Conservation (phyloP, 2,888 invertebrate species). For the Phortica magna region DNA sequence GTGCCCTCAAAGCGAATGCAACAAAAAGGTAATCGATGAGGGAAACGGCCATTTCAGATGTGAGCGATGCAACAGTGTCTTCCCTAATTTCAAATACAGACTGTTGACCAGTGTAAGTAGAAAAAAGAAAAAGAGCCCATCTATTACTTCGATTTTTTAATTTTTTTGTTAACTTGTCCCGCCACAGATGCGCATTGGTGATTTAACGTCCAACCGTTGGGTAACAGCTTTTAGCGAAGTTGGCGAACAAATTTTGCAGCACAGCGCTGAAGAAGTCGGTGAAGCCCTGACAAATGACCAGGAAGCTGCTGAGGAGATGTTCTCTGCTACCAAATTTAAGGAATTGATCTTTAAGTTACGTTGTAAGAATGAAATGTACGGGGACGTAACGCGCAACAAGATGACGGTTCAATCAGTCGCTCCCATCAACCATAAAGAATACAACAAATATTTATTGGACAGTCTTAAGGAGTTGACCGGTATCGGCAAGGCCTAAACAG, state of each 20-base stretch:
- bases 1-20: constrained; percentile 92
- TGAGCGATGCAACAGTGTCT: constrained; percentile 95
- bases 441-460: constrained; percentile 84
- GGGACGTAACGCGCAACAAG: constrained; percentile 83
- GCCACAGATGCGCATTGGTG: constrained; percentile 88
- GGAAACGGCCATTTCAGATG: constrained; percentile 93
- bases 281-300: constrained; percentile 84
- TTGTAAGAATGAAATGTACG: constrained; percentile 93
- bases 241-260: constrained; percentile 87
- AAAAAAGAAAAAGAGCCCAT: too few species aligned
- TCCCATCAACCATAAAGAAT: constrained; percentile 87
- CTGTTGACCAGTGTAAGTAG: constrained; percentile 87
- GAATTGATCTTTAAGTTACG: constrained; percentile 90
- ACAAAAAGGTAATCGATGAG: constrained; percentile 95
- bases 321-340: constrained; percentile 88
- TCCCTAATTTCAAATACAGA: constrained; percentile 91
- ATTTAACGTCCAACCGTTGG: constrained; percentile 93
- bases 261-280: constrained; percentile 87
- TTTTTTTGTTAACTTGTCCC: neutral
- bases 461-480: constrained; percentile 84
- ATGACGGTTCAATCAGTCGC: constrained; percentile 84
- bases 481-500: constrained; percentile 75
- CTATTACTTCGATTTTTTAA: too few species aligned
- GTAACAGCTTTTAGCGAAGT: constrained; percentile 92
- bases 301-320: constrained; percentile 83